Conservation (phyloP, 1,140 invertebrate species). For the Antheraea pernyi region DNA sequence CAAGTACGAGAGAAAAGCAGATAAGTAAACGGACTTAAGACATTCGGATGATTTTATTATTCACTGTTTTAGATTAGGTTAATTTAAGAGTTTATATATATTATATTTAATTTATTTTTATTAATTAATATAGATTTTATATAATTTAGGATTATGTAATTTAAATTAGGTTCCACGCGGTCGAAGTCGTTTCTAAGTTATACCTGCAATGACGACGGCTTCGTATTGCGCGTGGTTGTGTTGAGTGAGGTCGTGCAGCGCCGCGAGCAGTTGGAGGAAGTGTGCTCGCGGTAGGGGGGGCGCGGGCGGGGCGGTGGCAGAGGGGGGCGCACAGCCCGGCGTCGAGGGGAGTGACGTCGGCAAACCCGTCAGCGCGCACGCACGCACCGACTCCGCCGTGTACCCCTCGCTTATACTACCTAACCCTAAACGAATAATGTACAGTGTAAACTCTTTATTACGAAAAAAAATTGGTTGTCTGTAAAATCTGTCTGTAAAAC, state of each 20-base stretch:
- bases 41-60: no score
- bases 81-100: no score
- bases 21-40: no score
- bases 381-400: conserved; percentile 42
- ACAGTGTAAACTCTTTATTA: background rate
- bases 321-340: conserved; percentile 21
- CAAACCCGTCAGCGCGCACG: conserved; percentile 46
- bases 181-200: background rate
- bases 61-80: no score
- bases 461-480: no score
- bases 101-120: no score
- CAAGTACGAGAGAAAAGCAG: no score
- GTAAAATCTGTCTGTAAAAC: no score
- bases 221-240: conserved; percentile 54
- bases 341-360: conserved; percentile 30
- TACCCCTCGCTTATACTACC: conserved; percentile 6
- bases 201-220: conserved; percentile 59
- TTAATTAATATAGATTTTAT: no score
- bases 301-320: conserved; percentile 39
- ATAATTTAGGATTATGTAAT: no score
- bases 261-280: conserved; percentile 64
- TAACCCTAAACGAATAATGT: background rate
- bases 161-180: no score
- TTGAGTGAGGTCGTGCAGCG: conserved; percentile 62
- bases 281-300: conserved; percentile 59